phyloP scores from a whole-genome alignment of 2,797 vertebrate genomes.

The Tokudaia muenninki region DNA sequence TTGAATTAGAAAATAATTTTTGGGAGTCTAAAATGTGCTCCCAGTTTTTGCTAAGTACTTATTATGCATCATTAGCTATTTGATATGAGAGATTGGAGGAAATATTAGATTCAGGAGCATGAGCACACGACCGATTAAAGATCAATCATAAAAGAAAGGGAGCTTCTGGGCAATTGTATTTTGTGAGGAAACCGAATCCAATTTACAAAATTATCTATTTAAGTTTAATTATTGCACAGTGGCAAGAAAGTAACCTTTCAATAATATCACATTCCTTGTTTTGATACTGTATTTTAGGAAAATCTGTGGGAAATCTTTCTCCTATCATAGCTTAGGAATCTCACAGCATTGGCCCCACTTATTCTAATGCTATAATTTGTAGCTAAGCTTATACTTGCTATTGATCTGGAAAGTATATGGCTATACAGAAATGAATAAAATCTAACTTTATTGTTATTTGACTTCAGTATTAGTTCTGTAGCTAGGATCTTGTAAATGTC shows the following conservation, averaged over 20 bases:
- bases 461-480: too few species aligned
- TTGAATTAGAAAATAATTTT: conserved; percentile 58
- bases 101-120: conserved; percentile 30
- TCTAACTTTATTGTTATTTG: too few species aligned
- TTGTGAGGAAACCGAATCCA: conserved; percentile 15
- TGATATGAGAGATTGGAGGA: conserved; percentile 4
- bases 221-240: conserved; percentile 9
- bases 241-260: conserved; percentile 1
- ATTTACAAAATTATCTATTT: conserved; percentile 3
- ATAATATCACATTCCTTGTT: too few species aligned
- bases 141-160: conserved; percentile 10
- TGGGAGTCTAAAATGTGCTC: not conserved
- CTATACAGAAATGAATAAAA: too few species aligned
- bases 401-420: too few species aligned
- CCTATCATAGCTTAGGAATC: too few species aligned
- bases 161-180: not conserved
- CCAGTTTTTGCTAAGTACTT: not conserved
- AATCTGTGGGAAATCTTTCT: too few species aligned
- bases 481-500: too few species aligned
- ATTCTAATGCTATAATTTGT: too few species aligned
- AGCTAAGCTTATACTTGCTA: too few species aligned
- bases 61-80: conserved; percentile 52
- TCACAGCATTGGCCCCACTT: too few species aligned
- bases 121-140: not conserved
- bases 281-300: too few species aligned